phyloP scores from a whole-genome alignment of 2,888 invertebrate genomes.

The Drymonia ruficornis region DNA sequence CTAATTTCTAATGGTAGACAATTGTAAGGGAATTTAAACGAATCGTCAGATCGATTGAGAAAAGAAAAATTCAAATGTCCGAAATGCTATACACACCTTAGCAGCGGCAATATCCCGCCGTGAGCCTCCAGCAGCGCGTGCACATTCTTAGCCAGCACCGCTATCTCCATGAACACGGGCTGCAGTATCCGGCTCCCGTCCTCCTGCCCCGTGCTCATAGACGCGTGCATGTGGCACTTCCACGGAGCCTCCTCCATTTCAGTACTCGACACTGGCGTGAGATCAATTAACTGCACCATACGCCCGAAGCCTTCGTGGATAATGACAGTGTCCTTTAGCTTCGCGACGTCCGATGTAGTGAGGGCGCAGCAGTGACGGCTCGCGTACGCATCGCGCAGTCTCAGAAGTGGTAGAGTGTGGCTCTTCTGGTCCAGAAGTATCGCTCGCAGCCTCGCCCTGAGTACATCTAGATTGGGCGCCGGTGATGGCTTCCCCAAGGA shows the following conservation, averaged over 20 bases:
- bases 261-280: constrained; percentile 59
- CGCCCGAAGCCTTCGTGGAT: constrained; percentile 75
- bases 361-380: constrained; percentile 91
- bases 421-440: constrained; percentile 91
- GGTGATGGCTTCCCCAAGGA: constrained; percentile 86
- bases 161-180: constrained; percentile 88
- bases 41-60: too few species aligned
- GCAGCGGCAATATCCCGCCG: constrained; percentile 90
- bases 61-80: not conserved
- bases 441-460: constrained; percentile 88
- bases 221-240: constrained; percentile 81
- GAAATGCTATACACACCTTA: constrained; percentile 85
- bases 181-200: constrained; percentile 84
- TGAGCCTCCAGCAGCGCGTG: constrained; percentile 89
- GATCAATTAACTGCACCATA: constrained; percentile 71
- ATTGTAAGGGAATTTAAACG: too few species aligned
- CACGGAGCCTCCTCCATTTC: constrained; percentile 78
- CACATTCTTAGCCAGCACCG: constrained; percentile 86
- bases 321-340: constrained; percentile 89
- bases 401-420: constrained; percentile 90
- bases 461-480: constrained; percentile 86
- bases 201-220: constrained; percentile 62
- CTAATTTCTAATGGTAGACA: too few species aligned
- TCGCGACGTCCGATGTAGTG: constrained; percentile 89
- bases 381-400: constrained; percentile 93